These are phyloP conservation scores for Macroteleia sp. DNA, from an alignment of 2,888 invertebrate genomes.

Conservation along the genomic window DNA sequence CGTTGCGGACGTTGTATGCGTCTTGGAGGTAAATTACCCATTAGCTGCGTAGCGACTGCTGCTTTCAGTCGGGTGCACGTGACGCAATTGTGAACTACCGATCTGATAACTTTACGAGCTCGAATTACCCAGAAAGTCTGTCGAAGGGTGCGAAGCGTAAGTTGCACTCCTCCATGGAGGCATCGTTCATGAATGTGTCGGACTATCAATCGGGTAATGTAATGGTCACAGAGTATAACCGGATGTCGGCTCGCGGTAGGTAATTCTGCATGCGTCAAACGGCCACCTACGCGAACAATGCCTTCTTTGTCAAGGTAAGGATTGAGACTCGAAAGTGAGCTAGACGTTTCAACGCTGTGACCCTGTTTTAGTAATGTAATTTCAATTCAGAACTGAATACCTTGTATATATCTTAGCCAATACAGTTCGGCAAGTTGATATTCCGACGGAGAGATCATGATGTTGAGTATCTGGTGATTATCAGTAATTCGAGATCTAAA, in stretches of 20 bases:
- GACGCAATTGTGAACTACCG: slow-evolving; percentile 33
- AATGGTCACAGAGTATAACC: no score
- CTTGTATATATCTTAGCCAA: neutral
- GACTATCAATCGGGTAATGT: neutral
- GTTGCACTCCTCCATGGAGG: slow-evolving; percentile 41
- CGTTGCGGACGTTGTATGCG: slow-evolving; percentile 22
- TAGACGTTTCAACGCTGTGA: neutral
- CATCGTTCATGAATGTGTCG: neutral
- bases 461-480: neutral
- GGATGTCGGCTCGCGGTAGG: no score
- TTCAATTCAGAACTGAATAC: neutral
- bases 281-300: neutral
- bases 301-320: neutral
- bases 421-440: neutral
- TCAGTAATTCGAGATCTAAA: no score
- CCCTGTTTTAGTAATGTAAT: neutral
- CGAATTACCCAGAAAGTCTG: slow-evolving; percentile 36
- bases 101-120: slow-evolving; percentile 12
- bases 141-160: slow-evolving; percentile 31
- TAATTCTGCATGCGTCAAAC: neutral
- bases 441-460: neutral
- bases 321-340: neutral
- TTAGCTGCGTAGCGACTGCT: slow-evolving; percentile 14
- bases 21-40: slow-evolving; percentile 31
- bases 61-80: slow-evolving; percentile 17